Evolutionary conservation across 2,113 vertebrate species (phyloP).

Genomic region (Pleuronectes platessa): DNA sequence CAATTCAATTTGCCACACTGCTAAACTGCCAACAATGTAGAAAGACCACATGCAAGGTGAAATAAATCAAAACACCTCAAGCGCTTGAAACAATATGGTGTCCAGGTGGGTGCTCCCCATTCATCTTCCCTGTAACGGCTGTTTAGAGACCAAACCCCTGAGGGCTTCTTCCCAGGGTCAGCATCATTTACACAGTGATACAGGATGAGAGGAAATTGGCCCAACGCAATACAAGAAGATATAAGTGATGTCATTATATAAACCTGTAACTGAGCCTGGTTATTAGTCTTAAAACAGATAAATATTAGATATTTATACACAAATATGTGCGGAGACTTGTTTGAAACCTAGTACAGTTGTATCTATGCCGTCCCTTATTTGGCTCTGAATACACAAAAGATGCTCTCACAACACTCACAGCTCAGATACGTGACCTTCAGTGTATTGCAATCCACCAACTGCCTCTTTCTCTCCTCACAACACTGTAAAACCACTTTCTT

Average conservation of each 20-base stretch:
- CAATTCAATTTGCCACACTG: background rate
- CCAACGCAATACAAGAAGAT: constrained; percentile 34
- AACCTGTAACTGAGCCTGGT: constrained; percentile 14
- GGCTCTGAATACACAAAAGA: background rate
- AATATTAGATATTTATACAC: background rate
- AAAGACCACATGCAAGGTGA: constrained; percentile 50
- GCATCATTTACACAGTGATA: constrained; percentile 65
- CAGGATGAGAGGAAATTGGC: constrained; percentile 49
- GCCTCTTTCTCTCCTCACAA: constrained; percentile 3
- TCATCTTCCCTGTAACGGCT: constrained; percentile 72
- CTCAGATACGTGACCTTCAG: constrained; percentile 5
- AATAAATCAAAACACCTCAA: constrained; percentile 73
- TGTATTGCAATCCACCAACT: background rate
- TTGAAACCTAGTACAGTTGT: background rate
- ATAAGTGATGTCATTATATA: constrained; percentile 22
- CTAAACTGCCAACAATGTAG: constrained; percentile 23
- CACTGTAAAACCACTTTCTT: constrained; percentile 29
- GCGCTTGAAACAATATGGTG: constrained; percentile 62
- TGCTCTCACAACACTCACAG: constrained; percentile 6
- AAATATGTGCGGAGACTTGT: background rate
- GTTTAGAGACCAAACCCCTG: constrained; percentile 74
- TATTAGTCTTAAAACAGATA: background rate
- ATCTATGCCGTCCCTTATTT: background rate
- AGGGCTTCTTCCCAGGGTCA: constrained; percentile 65
- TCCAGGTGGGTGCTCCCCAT: constrained; percentile 70